Evolutionary conservation across 2,797 vertebrate genomes (phyloP).

Genomic region (Urophycis tenuis): DNA sequence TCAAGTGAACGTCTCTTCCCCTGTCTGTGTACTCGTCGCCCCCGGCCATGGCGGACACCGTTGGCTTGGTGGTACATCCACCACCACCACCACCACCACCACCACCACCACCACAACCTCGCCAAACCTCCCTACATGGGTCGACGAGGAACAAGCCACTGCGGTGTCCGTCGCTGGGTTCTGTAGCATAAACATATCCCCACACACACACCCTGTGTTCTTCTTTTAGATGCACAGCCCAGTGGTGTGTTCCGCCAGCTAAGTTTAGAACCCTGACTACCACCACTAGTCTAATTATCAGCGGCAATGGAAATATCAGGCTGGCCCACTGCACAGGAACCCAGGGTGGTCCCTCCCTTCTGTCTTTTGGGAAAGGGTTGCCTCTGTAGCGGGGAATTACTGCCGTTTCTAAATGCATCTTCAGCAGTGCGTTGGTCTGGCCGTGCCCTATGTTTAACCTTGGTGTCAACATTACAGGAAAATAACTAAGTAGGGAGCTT

Average conservation of each 20-base stretch:
- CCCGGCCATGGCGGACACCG: neutral
- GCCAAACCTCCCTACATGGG: neutral
- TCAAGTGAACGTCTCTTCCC: neutral
- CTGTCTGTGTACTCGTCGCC: neutral
- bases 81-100: neutral
- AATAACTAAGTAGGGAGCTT: constrained; percentile 5
- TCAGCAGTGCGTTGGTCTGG: constrained; percentile 3
- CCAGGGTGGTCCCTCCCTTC: constrained; percentile 13
- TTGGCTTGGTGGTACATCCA: neutral
- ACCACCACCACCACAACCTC: too few relatives aligned
- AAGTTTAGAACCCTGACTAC: constrained; percentile 29
- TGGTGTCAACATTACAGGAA: constrained; percentile 11
- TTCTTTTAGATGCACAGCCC: constrained; percentile 10
- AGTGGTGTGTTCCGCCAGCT: constrained; percentile 13
- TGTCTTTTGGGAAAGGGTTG: constrained; percentile 7
- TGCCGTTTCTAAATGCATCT: neutral
- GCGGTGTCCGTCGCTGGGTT: neutral
- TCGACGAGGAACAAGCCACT: neutral
- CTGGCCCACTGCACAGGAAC: constrained; percentile 22
- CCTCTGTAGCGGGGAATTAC: neutral
- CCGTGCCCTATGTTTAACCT: constrained; percentile 29
- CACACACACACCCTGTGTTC: constrained; percentile 5
- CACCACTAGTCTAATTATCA: constrained; percentile 28
- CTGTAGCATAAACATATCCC: constrained; percentile 10
- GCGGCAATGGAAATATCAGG: constrained; percentile 16